Percentiles rank a stretch among this genome's conserved stretches.
Conservation (phyloP, 92 coral and sea anemone species). For the Bergia sp. region DNA sequence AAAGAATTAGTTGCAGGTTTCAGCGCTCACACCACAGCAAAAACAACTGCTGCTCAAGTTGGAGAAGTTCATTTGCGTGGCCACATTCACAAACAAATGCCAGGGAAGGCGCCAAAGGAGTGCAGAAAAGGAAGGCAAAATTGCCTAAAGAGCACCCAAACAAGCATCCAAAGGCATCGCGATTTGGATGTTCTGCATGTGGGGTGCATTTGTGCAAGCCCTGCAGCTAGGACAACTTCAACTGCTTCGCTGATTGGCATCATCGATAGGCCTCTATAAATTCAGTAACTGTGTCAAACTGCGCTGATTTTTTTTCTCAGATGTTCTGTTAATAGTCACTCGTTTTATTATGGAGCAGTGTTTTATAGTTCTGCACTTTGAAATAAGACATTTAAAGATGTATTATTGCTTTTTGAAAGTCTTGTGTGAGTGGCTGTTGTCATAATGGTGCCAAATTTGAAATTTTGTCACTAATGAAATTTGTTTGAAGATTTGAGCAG, state of each 20-base stretch:
- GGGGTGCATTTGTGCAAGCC: slow-evolving; percentile 13
- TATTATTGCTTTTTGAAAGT: not conserved
- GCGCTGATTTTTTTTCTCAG: not conserved
- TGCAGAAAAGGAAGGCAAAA: slow-evolving; percentile 1
- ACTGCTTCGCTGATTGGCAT: slow-evolving; percentile 32
- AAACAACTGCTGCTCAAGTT: not conserved
- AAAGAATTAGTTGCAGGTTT: slow-evolving; percentile 4
- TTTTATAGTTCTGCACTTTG: slow-evolving; percentile 2
- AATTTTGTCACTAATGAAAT: not conserved
- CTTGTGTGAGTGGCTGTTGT: slow-evolving; percentile 17
- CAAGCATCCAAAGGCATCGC: slow-evolving; percentile 17
- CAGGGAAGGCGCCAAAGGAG: slow-evolving; percentile 2
- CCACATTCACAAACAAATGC: slow-evolving; percentile 11
- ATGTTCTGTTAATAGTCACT: not conserved
- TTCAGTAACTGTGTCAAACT: not conserved
- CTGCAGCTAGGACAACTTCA: not conserved
- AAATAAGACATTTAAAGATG: not conserved
- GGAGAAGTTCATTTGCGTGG: not conserved
- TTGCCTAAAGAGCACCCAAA: not conserved
- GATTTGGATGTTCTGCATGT: slow-evolving; percentile 15
- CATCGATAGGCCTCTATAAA: not conserved
- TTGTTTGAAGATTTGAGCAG: not conserved
- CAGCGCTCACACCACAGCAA: not conserved
- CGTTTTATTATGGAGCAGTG: not conserved
- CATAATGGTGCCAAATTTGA: slow-evolving; percentile 28